Evolutionary conservation across 2,113 vertebrate genomes (phyloP), one percentile per base, ranked within the genome.

Genomic region (Neogobius melanostomus): DNA sequence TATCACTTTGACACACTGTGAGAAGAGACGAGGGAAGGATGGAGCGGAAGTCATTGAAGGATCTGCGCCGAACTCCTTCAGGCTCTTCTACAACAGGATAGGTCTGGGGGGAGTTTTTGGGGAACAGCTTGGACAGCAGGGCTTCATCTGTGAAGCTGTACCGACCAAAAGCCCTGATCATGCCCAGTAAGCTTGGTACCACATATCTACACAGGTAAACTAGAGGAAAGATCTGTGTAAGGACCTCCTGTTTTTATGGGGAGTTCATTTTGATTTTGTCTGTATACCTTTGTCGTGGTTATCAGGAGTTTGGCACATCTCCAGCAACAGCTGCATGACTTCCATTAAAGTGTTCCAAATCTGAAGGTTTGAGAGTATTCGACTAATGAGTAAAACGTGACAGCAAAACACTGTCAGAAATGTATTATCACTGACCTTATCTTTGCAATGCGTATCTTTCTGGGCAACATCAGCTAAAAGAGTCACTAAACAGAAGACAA

Each of bases 31-130:
- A 95, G 12, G 97, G 97, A 54, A 99, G 87, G 84, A 99, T 99
- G 8, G 97, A 97, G 51, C 96, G 93, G 77, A 99, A 99, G 80
- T 99, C 97, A 64, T 98, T 98, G 85, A 99, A 98, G 69, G 97
- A 99, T 53, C 97, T 93, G 8, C 96, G 90, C 6, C 97, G 93
- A 21, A 95, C 83, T 5, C 95, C 95, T 62, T 98, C 97, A 0
- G 94, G 92, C 72, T 98, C 95, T 71, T 94, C 94, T 0, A 94
- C 81, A 70, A 93, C 91, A 3, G 90, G 91, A 72, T 87, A 85
- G 12, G 92, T 84, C 72, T 93, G 94, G 0, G 94, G 93, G 0
- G 87, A 79, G 54, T 92, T 90, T 87, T 93, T 95, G 15, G 96
- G 96, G 69, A 98, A 98, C 60, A 99, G 91, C 85, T 95, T 97